Conservation (phyloP, 2,113 vertebrate genomes). For the Chrysemys picta region DNA sequence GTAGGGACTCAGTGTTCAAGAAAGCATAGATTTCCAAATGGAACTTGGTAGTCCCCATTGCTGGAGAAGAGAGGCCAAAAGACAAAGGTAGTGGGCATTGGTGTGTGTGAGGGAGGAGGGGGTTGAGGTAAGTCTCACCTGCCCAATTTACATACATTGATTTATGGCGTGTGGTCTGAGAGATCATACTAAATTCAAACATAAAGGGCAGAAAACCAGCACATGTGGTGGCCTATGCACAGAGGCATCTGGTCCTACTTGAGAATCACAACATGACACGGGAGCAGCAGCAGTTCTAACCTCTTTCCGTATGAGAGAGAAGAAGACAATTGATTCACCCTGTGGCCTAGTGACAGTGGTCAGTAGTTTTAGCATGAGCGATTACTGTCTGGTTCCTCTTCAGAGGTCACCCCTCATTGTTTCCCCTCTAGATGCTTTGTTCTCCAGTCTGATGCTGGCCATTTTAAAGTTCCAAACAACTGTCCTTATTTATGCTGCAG, state of each 20-base stretch:
- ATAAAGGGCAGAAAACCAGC: background rate
- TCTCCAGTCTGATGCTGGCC: background rate
- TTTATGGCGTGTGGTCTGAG: background rate
- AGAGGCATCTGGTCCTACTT: background rate
- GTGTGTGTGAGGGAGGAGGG: background rate
- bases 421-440: fast-evolving
- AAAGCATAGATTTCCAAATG: background rate
- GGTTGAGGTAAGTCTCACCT: background rate
- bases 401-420: background rate
- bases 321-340: background rate
- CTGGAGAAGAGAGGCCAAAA: background rate
- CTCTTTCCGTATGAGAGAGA: background rate
- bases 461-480: background rate
- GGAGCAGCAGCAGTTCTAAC: background rate
- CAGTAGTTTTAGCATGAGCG: background rate
- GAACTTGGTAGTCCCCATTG: background rate
- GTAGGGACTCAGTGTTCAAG: background rate
- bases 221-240: background rate
- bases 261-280: background rate
- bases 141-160: background rate
- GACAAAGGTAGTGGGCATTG: background rate
- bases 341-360: background rate
- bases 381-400: background rate
- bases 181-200: background rate
- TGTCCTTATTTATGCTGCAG: background rate